Evolutionary conservation across 2,888 invertebrate species (phyloP).

Genomic region (Allolobophora icterica): DNA sequence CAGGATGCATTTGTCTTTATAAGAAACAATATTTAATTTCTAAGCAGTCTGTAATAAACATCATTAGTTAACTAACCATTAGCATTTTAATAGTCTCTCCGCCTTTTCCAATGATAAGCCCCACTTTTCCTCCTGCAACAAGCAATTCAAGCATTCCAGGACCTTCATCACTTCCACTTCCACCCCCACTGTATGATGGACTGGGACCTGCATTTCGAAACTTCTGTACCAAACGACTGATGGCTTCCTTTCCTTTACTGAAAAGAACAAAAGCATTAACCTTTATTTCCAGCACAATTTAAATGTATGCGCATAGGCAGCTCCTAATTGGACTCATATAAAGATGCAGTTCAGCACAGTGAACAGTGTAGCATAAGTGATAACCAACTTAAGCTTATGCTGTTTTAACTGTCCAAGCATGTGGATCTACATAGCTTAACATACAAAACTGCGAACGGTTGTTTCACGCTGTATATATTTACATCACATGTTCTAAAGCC

Average conservation of each 20-base stretch:
- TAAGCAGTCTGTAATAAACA: neutral
- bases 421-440: neutral
- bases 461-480: neutral
- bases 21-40: neutral
- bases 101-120: conserved; percentile 95
- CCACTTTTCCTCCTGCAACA: conserved; percentile 96
- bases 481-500: neutral
- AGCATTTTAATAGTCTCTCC: conserved; percentile 96
- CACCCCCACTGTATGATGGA: conserved; percentile 13
- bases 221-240: conserved; percentile 34
- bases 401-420: neutral
- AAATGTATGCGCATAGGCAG: neutral
- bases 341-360: neutral
- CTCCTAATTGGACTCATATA: neutral
- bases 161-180: conserved; percentile 33
- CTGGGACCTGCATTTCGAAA: conserved; percentile 29
- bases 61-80: conserved; percentile 60
- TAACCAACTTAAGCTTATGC: neutral
- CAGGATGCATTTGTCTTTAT: neutral
- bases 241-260: conserved; percentile 40
- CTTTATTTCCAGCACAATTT: neutral
- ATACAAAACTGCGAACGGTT: neutral
- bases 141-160: conserved; percentile 78
- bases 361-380: neutral
- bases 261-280: neutral